Conservation (phyloP, 2,888 invertebrate genomes). For the Lampropteryx suffumata region DNA sequence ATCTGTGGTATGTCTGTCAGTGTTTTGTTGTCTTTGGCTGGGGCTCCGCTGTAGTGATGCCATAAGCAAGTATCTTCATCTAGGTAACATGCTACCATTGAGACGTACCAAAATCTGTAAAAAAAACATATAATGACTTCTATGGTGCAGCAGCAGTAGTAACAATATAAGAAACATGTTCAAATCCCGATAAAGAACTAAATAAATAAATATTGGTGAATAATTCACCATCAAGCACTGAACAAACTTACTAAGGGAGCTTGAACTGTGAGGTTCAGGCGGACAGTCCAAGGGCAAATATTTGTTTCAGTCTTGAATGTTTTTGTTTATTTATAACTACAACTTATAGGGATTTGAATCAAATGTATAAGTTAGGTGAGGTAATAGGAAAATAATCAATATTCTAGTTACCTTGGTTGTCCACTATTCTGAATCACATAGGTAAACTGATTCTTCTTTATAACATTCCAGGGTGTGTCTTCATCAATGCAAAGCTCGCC, state of each 20-base stretch:
- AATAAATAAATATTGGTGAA: no score
- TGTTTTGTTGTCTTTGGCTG: constrained; percentile 59
- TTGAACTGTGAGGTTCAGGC: no score
- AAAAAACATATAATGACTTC: not conserved
- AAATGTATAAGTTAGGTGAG: no score
- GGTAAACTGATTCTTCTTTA: constrained; percentile 95
- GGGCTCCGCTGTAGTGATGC: constrained; percentile 86
- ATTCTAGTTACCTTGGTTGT: constrained; percentile 89
- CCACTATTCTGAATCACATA: constrained; percentile 94
- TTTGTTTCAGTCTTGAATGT: no score
- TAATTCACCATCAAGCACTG: no score
- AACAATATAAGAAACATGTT: no score
- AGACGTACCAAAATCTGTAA: constrained; percentile 96
- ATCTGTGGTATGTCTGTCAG: constrained; percentile 63
- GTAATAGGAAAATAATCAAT: constrained; percentile 3
- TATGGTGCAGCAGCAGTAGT: no score
- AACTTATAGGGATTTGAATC: no score
- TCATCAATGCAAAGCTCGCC: constrained; percentile 92
- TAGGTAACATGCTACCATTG: constrained; percentile 95
- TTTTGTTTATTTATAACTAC: no score
- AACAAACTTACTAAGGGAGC: no score
- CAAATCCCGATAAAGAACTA: no score
- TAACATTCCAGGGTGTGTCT: constrained; percentile 91
- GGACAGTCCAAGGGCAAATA: no score
- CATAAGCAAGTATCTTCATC: constrained; percentile 91